Base-by-base conservation (phyloP, 2,113 vertebrate species). In the Sinosuthora webbiana region DNA sequence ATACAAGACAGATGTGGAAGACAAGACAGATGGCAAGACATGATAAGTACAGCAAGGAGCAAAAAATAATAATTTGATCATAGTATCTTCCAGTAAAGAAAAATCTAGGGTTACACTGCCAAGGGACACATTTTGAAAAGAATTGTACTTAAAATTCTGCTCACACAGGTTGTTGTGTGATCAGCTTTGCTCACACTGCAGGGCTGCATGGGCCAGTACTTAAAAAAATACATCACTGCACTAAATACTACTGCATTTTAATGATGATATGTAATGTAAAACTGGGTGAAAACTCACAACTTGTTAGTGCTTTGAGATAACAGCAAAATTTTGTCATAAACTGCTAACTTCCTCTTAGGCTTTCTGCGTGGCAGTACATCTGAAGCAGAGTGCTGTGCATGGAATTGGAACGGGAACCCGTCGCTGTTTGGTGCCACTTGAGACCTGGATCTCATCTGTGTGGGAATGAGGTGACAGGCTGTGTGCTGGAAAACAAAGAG, bases 401-500 rank as follows among this genome's bases (percentile, higher is more conserved):
- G 55, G 33, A 80, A 78, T 3, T 44, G 60, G 52, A 68, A 44
- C 17, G 16, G 64, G 71, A 85, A 23, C 20, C 3, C 30, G 67
- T 59, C 0, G 0, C 45, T 76, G 41, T 65, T 31, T 45, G 47
- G 1, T 74, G 63, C 14, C 4, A 18, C 64, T 33, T 7, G 39
- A 44, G 68, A 55, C 42, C 42, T 33, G 55, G 35, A 39, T 80
- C 84, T 75, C 64, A 44, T 42, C 55, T 49, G 3, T 20, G 27
- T 44, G 76, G 85, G 78, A 91, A 67, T 3, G 30, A 56, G n/a
- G 44, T 12, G 19, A 56, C 25, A 68, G 78, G 82, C 52, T 90
- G 74, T 39, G 31, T 74, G 90, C 41, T 92, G 37, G 52, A 64
- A 83, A 92, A 91, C 88, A 83, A 74, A 92, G 87, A 79, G 47